These are phyloP conservation scores for Laodelphax striatellus DNA, from an alignment of 1,140 invertebrate genomes.

Conservation along the genomic window DNA sequence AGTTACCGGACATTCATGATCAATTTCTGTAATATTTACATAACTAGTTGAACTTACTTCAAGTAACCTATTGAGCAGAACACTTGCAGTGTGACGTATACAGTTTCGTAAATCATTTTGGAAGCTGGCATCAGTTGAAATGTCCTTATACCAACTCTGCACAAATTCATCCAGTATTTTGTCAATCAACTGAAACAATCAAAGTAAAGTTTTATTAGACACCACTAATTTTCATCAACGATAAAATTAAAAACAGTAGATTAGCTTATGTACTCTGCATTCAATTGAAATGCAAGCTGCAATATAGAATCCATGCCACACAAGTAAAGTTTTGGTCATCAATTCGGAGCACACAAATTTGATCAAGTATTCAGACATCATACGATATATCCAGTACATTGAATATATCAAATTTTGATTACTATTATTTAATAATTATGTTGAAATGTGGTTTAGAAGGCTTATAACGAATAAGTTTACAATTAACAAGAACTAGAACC, in stretches of 20 bases:
- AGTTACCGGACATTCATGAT: too few species aligned
- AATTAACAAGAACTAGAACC: too few species aligned
- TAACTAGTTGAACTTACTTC: slow-evolving; percentile 32
- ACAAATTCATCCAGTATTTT: slow-evolving; percentile 57
- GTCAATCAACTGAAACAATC: slow-evolving; percentile 53
- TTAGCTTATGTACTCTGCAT: background rate
- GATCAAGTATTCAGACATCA: background rate
- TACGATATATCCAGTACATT: too few species aligned
- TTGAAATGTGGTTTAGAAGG: too few species aligned
- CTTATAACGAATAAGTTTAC: too few species aligned
- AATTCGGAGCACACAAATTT: too few species aligned
- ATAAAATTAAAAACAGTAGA: background rate
- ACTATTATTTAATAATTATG: too few species aligned
- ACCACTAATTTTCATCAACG: slow-evolving; percentile 8
- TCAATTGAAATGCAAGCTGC: background rate
- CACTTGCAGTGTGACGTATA: slow-evolving; percentile 57
- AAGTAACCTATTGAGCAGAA: slow-evolving; percentile 43
- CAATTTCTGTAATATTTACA: too few species aligned
- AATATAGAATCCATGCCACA: background rate
- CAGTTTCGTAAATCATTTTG: slow-evolving; percentile 59
- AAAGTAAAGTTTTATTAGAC: too few species aligned
- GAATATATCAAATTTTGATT: too few species aligned
- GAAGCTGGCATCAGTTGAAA: slow-evolving; percentile 62
- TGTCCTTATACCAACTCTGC: slow-evolving; percentile 60
- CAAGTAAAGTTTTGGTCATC: background rate